These are phyloP conservation scores for Punctoribates punctum DNA, from an alignment of 2,888 invertebrate species.

Conservation along the genomic window DNA sequence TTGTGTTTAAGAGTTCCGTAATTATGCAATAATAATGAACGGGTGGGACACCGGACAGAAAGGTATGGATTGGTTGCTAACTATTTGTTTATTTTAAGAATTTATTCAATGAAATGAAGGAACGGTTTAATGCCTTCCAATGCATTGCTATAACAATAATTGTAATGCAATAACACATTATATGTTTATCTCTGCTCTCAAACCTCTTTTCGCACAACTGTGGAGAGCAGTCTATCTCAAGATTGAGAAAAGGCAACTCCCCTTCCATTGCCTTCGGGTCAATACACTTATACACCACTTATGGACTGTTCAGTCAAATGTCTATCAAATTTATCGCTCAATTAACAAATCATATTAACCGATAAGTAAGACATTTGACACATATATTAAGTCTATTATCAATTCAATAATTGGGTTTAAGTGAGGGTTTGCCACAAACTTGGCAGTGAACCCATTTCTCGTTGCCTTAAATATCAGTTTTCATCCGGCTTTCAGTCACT, in stretches of 20 bases:
- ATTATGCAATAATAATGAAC: conserved; percentile 25
- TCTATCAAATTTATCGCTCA: conserved; percentile 19
- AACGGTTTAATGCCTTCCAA: background rate
- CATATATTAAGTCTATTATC: too few relatives aligned
- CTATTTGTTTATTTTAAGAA: background rate
- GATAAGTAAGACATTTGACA: background rate
- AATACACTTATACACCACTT: conserved; percentile 21
- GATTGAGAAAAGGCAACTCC: conserved; percentile 26
- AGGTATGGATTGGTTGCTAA: background rate
- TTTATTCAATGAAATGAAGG: conserved; percentile 8
- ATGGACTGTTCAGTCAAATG: background rate
- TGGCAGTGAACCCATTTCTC: background rate
- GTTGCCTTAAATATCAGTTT: background rate
- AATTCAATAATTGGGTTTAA: too few relatives aligned
- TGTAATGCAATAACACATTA: conserved; percentile 27
- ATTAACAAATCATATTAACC: conserved; percentile 10
- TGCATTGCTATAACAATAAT: conserved; percentile 7
- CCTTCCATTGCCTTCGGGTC: conserved; percentile 31
- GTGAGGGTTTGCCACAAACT: background rate
- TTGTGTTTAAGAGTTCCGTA: background rate
- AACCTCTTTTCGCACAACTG: background rate
- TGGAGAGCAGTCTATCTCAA: background rate
- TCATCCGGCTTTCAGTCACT: background rate
- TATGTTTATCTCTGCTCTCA: conserved; percentile 25
- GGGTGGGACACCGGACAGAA: conserved; percentile 26